Evolutionary conservation across 2,888 invertebrate species (phyloP).

Genomic region (Drosophila meridionalis): DNA sequence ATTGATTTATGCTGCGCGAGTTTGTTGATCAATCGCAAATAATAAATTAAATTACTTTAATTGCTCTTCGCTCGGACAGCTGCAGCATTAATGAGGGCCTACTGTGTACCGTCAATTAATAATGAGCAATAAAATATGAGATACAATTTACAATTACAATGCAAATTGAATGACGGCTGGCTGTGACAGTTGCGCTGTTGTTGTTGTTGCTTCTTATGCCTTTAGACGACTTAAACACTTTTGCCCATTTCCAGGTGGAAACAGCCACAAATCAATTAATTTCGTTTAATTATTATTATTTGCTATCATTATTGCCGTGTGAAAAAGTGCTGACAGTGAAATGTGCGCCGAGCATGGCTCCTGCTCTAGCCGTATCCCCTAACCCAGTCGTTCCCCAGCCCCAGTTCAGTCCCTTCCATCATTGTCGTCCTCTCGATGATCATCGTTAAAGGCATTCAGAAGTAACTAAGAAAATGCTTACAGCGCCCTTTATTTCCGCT

Average conservation of each 20-base stretch:
- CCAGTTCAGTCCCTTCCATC: slow-evolving; percentile 6
- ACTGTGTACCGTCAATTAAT: slow-evolving; percentile 29
- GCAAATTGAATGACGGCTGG: slow-evolving; percentile 64
- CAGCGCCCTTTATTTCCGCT: slow-evolving; percentile 55
- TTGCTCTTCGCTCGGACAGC: slow-evolving; percentile 60
- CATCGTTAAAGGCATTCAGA: slow-evolving; percentile 15
- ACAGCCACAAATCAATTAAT: slow-evolving; percentile 72
- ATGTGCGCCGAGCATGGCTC: slow-evolving; percentile 10
- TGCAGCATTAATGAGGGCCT: slow-evolving; percentile 55
- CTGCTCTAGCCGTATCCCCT: background rate
- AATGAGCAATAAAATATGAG: slow-evolving; percentile 60
- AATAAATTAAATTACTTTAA: slow-evolving; percentile 81
- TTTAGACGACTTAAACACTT: slow-evolving; percentile 18
- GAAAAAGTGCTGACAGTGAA: slow-evolving; percentile 57
- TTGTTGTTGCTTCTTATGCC: slow-evolving; percentile 11
- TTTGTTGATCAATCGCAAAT: slow-evolving; percentile 79
- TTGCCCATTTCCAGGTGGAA: slow-evolving; percentile 10
- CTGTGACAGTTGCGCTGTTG: slow-evolving; percentile 49
- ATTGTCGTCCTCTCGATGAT: slow-evolving; percentile 10
- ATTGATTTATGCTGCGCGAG: slow-evolving; percentile 69
- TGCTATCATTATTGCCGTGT: slow-evolving; percentile 40
- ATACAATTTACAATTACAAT: slow-evolving; percentile 62
- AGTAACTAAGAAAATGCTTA: slow-evolving; percentile 65
- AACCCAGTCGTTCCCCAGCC: background rate
- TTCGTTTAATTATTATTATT: slow-evolving; percentile 49